Percentiles rank a stretch among this genome's conserved stretches.
Evolutionary conservation across 2,888 invertebrate species (phyloP).

Genomic region (Aphodius granarius): DNA sequence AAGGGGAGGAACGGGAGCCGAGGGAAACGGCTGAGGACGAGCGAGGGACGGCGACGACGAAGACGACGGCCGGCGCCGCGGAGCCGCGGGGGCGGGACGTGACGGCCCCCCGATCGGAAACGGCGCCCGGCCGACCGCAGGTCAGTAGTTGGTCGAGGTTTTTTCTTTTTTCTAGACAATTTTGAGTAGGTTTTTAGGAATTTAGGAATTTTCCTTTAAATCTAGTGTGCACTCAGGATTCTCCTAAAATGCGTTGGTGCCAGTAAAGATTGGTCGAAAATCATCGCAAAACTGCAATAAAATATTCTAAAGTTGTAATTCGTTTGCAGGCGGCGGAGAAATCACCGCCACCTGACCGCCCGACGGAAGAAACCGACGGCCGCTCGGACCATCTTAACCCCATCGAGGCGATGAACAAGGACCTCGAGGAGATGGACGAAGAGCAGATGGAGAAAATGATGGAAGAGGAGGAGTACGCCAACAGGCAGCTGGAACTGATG

Average conservation of each 20-base stretch:
- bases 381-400: constrained; percentile 50
- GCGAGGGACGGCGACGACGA: constrained; percentile 27
- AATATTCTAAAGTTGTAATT: neutral
- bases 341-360: constrained; percentile 8
- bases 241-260: too few relatives aligned
- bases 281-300: too few relatives aligned
- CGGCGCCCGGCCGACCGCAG: too few relatives aligned
- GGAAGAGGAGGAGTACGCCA: constrained; percentile 64
- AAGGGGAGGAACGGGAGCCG: constrained; percentile 30
- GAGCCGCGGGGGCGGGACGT: too few relatives aligned
- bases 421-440: constrained; percentile 55
- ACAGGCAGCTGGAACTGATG: constrained; percentile 57
- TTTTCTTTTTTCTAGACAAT: too few relatives aligned
- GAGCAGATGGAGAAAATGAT: constrained; percentile 57
- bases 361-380: constrained; percentile 25
- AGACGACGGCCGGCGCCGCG: too few relatives aligned
- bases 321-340: constrained; percentile 18
- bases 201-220: too few relatives aligned
- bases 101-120: too few relatives aligned
- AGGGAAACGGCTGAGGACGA: constrained; percentile 35
- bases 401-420: constrained; percentile 49
- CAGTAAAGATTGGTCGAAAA: too few relatives aligned
- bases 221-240: too few relatives aligned
- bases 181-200: too few relatives aligned
- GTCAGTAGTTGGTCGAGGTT: too few relatives aligned